Evolutionary conservation across 2,888 invertebrate species (phyloP).

Genomic region (Pollenia angustigena): DNA sequence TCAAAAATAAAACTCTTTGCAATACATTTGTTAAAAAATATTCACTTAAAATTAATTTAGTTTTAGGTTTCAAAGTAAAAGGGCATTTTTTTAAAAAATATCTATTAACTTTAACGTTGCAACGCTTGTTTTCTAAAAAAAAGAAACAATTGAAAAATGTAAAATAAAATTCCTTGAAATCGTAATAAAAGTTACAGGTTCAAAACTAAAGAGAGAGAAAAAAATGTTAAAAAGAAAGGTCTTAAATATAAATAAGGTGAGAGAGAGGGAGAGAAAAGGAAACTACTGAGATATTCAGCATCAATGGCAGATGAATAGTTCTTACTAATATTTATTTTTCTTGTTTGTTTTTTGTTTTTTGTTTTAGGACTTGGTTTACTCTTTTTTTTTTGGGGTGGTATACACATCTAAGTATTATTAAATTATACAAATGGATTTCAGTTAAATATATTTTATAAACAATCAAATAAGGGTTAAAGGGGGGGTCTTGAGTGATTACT

Average conservation of each 20-base stretch:
- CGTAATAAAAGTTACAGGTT: no score
- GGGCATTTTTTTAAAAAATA: constrained; percentile 6
- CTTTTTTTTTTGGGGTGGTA: not conserved
- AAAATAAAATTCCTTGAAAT: constrained; percentile 23
- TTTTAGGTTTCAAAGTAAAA: constrained; percentile 28
- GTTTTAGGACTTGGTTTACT: not conserved
- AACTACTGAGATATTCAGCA: constrained; percentile 52
- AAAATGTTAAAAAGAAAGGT: not conserved
- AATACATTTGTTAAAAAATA: constrained; percentile 26
- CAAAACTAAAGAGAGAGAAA: constrained; percentile 16
- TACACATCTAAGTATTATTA: constrained; percentile 11
- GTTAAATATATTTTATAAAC: constrained; percentile 23
- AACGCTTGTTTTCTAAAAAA: constrained; percentile 5
- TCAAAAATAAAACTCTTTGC: constrained; percentile 55
- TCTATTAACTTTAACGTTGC: constrained; percentile 3
- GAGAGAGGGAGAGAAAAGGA: not conserved
- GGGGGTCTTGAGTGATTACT: constrained; percentile 17
- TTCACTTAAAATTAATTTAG: constrained; percentile 51
- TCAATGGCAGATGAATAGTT: constrained; percentile 67
- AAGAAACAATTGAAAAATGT: constrained; percentile 11
- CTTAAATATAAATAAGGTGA: not conserved
- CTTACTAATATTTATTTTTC: constrained; percentile 12
- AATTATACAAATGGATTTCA: constrained; percentile 32
- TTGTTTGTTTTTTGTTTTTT: not conserved
- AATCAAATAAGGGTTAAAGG: constrained; percentile 1